Evolutionary conservation across 1,140 invertebrate genomes (phyloP).

Genomic region (Carposina sasakii): DNA sequence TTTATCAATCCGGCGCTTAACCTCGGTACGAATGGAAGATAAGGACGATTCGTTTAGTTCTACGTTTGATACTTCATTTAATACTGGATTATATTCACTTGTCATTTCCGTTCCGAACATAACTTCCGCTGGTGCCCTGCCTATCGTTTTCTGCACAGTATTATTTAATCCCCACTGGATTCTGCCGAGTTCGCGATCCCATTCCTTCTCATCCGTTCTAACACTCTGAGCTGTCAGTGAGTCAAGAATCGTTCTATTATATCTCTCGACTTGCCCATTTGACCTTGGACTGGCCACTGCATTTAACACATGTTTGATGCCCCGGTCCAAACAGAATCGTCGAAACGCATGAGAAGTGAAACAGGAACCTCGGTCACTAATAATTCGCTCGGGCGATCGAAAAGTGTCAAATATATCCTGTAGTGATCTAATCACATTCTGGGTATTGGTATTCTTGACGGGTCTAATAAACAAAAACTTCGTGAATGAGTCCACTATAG

Average conservation of each 20-base stretch:
- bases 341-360: conserved; percentile 6
- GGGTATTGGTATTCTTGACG: neutral
- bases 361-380: conserved; percentile 1
- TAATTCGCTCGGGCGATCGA: neutral
- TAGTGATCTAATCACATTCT: neutral
- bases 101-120: neutral
- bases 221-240: conserved; percentile 4
- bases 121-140: conserved; percentile 2
- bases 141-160: conserved; percentile 5
- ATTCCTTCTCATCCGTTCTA: conserved; percentile 3
- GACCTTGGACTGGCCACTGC: conserved; percentile 12
- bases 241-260: conserved; percentile 4
- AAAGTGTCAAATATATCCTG: conserved; percentile 4
- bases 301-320: conserved; percentile 7
- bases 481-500: neutral
- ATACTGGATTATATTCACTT: neutral
- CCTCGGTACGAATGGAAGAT: too few species aligned
- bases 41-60: too few species aligned
- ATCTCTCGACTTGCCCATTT: conserved; percentile 13
- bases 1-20: too few species aligned
- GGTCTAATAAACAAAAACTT: neutral
- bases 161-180: conserved; percentile 13
- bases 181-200: conserved; percentile 3
- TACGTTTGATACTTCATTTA: neutral
- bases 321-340: neutral